Percentiles rank a stretch among this genome's conserved stretches.
These are phyloP conservation scores for Phalacrocorax pelagicus DNA, from an alignment of 2,113 vertebrate species.

Conservation along the genomic window DNA sequence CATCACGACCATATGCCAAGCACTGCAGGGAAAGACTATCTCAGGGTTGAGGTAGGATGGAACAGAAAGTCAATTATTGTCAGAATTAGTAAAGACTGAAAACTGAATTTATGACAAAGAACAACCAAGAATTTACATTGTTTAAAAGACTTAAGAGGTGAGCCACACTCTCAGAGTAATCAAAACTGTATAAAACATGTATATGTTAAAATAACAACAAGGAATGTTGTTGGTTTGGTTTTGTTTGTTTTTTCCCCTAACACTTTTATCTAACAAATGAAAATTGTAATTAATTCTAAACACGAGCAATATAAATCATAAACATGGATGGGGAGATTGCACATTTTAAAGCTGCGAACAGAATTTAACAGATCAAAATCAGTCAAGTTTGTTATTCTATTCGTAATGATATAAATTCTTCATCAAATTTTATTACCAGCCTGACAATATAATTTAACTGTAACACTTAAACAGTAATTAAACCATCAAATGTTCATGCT, in stretches of 20 bases:
- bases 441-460: slow-evolving; percentile 22
- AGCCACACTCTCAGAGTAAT: not conserved
- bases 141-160: not conserved
- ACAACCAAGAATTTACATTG: not conserved
- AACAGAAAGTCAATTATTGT: not conserved
- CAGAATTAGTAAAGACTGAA: not conserved
- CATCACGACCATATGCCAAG: not conserved
- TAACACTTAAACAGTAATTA: slow-evolving; percentile 23
- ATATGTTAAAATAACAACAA: not conserved
- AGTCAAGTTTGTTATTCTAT: slow-evolving; percentile 38
- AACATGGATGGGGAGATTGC: not conserved
- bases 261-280: not conserved
- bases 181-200: not conserved
- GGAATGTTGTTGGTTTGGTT: not conserved
- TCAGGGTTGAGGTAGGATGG: not conserved
- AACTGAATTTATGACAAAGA: not conserved
- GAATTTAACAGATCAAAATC: slow-evolving; percentile 57
- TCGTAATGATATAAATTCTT: slow-evolving; percentile 50
- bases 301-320: not conserved
- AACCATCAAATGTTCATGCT: not conserved
- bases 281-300: not conserved
- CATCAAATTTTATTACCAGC: slow-evolving; percentile 48
- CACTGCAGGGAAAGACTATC: not conserved
- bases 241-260: not conserved
- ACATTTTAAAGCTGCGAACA: slow-evolving; percentile 43